Conservation (phyloP, 2,113 vertebrate genomes). For the Suncus etruscus region DNA sequence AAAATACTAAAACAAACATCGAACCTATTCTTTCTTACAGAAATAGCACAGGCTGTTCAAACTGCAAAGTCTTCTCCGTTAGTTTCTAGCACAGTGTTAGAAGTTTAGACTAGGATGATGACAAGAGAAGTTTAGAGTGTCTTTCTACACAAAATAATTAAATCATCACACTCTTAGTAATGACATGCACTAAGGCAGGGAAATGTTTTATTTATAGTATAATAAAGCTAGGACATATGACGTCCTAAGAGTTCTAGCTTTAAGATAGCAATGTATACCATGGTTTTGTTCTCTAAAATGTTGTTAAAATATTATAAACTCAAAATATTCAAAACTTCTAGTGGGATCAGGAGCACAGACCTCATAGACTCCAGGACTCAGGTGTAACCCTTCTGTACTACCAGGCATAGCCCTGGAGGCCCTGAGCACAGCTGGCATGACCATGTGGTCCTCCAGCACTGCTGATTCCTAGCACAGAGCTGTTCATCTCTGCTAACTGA, state of each 20-base stretch:
- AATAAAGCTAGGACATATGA: conserved; percentile 65
- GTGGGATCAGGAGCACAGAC: no score
- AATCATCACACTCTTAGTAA: conserved; percentile 85
- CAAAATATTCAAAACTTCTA: no score
- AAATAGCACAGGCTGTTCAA: conserved; percentile 77
- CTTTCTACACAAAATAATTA: conserved; percentile 84
- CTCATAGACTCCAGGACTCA: no score
- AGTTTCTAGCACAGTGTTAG: conserved; percentile 79
- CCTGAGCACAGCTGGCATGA: no score
- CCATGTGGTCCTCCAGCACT: no score
- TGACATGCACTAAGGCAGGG: conserved; percentile 74
- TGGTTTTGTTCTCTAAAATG: not conserved
- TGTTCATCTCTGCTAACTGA: no score
- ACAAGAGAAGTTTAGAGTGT: conserved; percentile 64
- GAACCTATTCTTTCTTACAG: conserved; percentile 58
- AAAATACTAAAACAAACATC: conserved; percentile 76
- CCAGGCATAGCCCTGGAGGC: no score
- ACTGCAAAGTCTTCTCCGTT: conserved; percentile 77
- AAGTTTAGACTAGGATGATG: conserved; percentile 74
- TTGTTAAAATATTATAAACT: no score
- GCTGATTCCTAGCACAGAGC: no score
- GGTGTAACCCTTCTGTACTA: no score
- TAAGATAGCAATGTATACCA: conserved; percentile 49
- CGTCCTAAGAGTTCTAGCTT: conserved; percentile 68
- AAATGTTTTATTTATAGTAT: conserved; percentile 75